phyloP scores from a whole-genome alignment of 2,113 vertebrate genomes.

The Origma solitaria region DNA sequence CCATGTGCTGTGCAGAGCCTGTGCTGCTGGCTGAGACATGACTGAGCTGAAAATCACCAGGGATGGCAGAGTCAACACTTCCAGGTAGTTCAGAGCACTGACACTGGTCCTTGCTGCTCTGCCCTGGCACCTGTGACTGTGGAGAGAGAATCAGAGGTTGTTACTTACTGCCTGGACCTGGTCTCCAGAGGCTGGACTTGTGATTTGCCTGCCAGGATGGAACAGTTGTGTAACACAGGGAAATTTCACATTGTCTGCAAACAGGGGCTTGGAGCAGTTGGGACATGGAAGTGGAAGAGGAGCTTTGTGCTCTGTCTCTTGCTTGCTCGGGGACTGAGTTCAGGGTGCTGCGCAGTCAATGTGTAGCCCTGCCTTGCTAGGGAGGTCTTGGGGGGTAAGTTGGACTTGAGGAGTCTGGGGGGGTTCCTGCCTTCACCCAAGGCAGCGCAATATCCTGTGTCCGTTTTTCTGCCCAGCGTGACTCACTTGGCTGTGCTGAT shows the following conservation, averaged over 20 bases:
- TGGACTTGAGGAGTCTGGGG: not conserved
- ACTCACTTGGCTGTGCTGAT: not conserved
- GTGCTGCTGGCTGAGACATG: not conserved
- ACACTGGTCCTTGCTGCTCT: not conserved
- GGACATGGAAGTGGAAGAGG: not conserved
- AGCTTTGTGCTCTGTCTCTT: not conserved
- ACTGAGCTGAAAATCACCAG: not conserved
- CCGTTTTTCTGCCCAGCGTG: not conserved
- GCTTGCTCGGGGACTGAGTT: not conserved
- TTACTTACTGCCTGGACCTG: not conserved
- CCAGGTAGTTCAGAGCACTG: not conserved
- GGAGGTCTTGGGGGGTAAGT: not conserved
- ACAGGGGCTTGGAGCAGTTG: rapidly evolving
- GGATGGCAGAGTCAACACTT: not conserved
- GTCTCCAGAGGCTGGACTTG: not conserved
- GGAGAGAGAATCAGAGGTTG: not conserved
- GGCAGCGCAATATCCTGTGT: rapidly evolving
- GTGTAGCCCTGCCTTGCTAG: not conserved
- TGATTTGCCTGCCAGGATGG: not conserved
- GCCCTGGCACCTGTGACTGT: not conserved
- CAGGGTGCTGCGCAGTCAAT: not conserved
- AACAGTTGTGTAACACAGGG: not conserved
- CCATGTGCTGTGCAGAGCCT: not conserved
- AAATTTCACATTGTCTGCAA: rapidly evolving
- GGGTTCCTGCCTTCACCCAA: not conserved